Evolutionary conservation across 2,888 invertebrate genomes (phyloP).

Genomic region (Meandrusa payeni): DNA sequence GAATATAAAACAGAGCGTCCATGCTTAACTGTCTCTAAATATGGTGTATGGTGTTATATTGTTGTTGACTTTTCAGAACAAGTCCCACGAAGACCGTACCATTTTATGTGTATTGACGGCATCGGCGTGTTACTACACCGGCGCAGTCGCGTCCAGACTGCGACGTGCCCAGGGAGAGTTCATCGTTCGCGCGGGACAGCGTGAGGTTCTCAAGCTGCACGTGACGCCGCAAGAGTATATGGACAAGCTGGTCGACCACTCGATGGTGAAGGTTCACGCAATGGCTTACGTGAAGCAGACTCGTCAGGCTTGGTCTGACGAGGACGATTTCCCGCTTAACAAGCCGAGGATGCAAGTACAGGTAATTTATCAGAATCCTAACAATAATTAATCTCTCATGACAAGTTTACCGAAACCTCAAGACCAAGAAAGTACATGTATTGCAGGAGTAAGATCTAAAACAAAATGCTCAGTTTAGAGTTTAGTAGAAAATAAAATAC

Average conservation of each 20-base stretch:
- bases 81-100: slow-evolving; percentile 82
- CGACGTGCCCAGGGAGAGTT: slow-evolving; percentile 83
- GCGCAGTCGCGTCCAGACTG: slow-evolving; percentile 83
- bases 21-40: too few species aligned
- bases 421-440: too few species aligned
- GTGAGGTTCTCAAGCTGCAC: slow-evolving; percentile 82
- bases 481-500: too few species aligned
- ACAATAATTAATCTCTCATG: too few species aligned
- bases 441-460: too few species aligned
- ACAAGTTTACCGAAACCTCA: too few species aligned
- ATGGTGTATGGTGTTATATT: too few species aligned
- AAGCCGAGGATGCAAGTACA: slow-evolving; percentile 85
- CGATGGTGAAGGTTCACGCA: slow-evolving; percentile 86
- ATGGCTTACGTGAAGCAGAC: slow-evolving; percentile 87
- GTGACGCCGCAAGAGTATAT: slow-evolving; percentile 85
- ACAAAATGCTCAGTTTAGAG: too few species aligned
- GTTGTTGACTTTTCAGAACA: slow-evolving; percentile 77
- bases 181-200: slow-evolving; percentile 81
- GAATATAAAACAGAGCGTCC: too few species aligned
- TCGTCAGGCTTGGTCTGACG: slow-evolving; percentile 86
- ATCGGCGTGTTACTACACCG: slow-evolving; percentile 85
- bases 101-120: slow-evolving; percentile 83
- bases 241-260: slow-evolving; percentile 85
- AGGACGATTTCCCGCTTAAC: slow-evolving; percentile 85
- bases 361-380: too few species aligned